phyloP scores from a whole-genome alignment of 2,797 vertebrate genomes.

The Salarias fasciatus region DNA sequence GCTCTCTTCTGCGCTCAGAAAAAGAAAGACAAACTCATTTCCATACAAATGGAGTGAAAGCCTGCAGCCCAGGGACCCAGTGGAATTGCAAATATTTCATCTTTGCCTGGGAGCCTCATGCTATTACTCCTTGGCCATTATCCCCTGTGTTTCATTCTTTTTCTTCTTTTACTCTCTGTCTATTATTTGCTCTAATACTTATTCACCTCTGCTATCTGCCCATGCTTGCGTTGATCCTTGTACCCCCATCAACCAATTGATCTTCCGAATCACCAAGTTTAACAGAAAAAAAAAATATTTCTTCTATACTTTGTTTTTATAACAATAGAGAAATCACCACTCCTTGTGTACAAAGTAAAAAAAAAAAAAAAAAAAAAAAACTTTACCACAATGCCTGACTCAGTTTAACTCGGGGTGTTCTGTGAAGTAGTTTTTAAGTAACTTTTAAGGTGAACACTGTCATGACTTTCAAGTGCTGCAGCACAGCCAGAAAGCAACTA shows the following conservation, averaged over 20 bases:
- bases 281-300: conserved; percentile 31
- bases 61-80: conserved; percentile 78
- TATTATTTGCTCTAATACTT: conserved; percentile 33
- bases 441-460: conserved; percentile 23
- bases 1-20: conserved; percentile 67
- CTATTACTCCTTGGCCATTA: conserved; percentile 78
- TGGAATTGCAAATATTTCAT: conserved; percentile 88
- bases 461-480: conserved; percentile 28
- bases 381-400: conserved; percentile 36
- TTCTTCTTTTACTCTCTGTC: conserved; percentile 44
- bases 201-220: conserved; percentile 29
- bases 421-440: conserved; percentile 19
- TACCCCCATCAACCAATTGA: conserved; percentile 24
- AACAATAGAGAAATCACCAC: conserved; percentile 13
- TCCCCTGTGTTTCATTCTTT: conserved; percentile 66
- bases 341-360: conserved; percentile 24
- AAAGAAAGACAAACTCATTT: conserved; percentile 86
- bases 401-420: background rate
- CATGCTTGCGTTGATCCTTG: conserved; percentile 20
- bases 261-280: conserved; percentile 41
- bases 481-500: conserved; percentile 31
- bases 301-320: conserved; percentile 29
- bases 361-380: conserved; percentile 34
- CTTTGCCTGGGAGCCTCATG: conserved; percentile 77
- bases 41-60: conserved; percentile 88